phyloP scores from a whole-genome alignment of 1,140 invertebrate genomes.

The Saccostrea cuccullata region DNA sequence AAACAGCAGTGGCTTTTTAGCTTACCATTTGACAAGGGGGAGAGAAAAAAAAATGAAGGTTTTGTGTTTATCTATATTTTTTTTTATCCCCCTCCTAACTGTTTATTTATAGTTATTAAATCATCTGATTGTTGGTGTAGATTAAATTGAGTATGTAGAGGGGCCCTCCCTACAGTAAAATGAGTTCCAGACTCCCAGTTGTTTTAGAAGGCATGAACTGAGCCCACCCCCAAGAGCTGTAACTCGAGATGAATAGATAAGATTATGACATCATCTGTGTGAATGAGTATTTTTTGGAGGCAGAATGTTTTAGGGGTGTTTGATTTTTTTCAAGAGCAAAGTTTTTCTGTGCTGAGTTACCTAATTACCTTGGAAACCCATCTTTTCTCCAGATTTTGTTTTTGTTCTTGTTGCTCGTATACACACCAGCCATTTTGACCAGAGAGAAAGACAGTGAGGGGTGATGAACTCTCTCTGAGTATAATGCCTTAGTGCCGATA shows the following conservation, averaged over 20 bases:
- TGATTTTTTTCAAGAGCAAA: constrained; percentile 7
- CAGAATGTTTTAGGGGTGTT: not conserved
- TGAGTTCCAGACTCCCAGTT: not conserved
- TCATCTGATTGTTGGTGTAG: not conserved
- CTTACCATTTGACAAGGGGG: not conserved
- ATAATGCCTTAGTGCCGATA: constrained; percentile 26
- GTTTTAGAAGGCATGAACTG: not conserved
- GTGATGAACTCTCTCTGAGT: not conserved
- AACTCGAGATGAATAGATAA: constrained; percentile 26
- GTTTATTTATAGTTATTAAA: constrained; percentile 7
- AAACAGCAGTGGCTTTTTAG: constrained; percentile 4
- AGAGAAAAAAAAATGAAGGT: not conserved
- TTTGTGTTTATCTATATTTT: constrained; percentile 12
- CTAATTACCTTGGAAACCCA: constrained; percentile 27
- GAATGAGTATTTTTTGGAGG: not conserved
- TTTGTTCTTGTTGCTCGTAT: not conserved
- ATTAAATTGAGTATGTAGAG: not conserved
- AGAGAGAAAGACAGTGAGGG: not conserved
- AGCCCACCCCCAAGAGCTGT: constrained; percentile 1
- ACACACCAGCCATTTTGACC: constrained; percentile 14
- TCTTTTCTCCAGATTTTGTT: constrained; percentile 35
- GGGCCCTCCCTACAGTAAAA: constrained; percentile 11
- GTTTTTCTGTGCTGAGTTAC: constrained; percentile 28
- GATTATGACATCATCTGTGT: constrained; percentile 13
- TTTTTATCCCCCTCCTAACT: not conserved